Evolutionary conservation across 2,797 vertebrate genomes (phyloP), one percentile per base, ranked within the genome.

Genomic region (Enoplosus armatus): DNA sequence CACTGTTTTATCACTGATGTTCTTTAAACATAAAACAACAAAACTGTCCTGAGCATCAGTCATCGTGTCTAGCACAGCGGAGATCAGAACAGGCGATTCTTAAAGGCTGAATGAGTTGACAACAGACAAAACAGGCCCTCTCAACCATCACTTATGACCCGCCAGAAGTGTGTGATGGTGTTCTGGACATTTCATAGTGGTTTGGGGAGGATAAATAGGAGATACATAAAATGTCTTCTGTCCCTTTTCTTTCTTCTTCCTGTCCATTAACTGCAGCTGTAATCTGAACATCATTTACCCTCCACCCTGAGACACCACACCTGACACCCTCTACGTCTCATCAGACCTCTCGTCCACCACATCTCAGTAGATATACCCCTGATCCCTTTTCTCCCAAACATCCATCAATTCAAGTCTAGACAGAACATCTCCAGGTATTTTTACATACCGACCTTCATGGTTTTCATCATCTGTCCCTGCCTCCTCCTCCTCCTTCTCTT

Each of bases 381-480:
- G 41, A n/a, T n/a, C n/a, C 33, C 43, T 33, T 14, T 39, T 26
- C 58, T 27, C 10, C 37, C 5, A 20, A 66, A 47, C 55, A 58
- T 8, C 61, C 33, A 37, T 65, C 63, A 22, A 72, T 50, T 60
- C 1, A 71, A 43, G 2, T 65, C 37, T 14, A 41, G 41, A 45
- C 68, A 43, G 43, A 24, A 58, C 41, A 45, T 43, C 54, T 58
- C 18, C 51, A 50, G 33, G 27, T 59, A 26, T 74, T 45, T 70
- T 31, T 51, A 64, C 5, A 41, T 53, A 67, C 68, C 55, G 67
- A 54, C 55, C 33, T 67, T 68, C 31, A 47, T 58, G 1, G 2
- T 54, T 68, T 53, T 69, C 69, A 67, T 62, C 24, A 8, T 54
- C 33, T 18, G 45, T 50, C 47, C 26, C 7, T 6, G 3, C 6